Base-by-base conservation (phyloP, 1,140 invertebrate species). In the Neodiprion pinetum region DNA sequence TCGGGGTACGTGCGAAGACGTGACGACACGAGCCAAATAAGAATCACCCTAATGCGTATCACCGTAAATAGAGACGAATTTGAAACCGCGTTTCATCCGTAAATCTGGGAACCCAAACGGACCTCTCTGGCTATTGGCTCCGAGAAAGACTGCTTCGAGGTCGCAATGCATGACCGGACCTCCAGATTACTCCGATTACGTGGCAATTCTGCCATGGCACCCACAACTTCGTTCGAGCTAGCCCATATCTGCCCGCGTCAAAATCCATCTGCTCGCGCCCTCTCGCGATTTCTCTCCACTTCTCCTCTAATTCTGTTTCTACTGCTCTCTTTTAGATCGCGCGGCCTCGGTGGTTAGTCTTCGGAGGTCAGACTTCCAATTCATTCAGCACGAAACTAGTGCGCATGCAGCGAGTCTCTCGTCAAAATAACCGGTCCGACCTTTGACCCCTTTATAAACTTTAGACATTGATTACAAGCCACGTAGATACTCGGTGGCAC, bases 211-310 rank as follows among this genome's bases (percentile, higher is more conserved):
- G 53, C 11, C 53, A 17, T 17, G 53, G 53, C 53, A 61, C 53
- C 53, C 53, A 61, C 53, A 14, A 61, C 53, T 40, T 40, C 28
- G 28, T 40, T 40, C 28, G 28, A 40, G 28, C 28, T 40, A 40
- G 5, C 28, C 28, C 28, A 40, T 40, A 40, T 40, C 28, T 40
- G 28, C 5, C 28, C 28, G 28, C 28, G 28, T 61, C 53, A 61
- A 12, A 61, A 7, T 14, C 53, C n/a, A 9, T 61, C 53, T 12
- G n/a, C 53, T 61, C 53, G 11, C 3, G 11, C 5, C 68, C 49
- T 75, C 72, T 77, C 48, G 70, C 11, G 11, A 69, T 69, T 66
- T 53, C 65, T 48, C 50, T 71, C 74, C 67, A 14, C 70, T 48
- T 67, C 23, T 65, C 73, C 21, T 70, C 66, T 28, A 23, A 48